phyloP scores from a whole-genome alignment of 2,888 invertebrate genomes.

The Autographa pulchrina region DNA sequence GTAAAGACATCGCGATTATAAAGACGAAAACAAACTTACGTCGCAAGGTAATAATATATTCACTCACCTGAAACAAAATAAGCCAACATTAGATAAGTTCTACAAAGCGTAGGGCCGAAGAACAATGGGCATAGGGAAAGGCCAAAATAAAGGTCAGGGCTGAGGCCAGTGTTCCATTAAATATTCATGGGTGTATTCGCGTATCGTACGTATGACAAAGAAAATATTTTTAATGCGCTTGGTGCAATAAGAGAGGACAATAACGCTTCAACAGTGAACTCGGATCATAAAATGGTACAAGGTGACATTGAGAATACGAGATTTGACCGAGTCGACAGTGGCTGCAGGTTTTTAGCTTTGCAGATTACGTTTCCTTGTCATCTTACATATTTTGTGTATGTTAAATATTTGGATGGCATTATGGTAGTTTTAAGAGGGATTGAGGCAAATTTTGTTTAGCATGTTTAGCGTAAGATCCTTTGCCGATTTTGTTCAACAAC shows the following conservation, averaged over 20 bases:
- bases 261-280: constrained; percentile 53
- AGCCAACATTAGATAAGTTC: constrained; percentile 73
- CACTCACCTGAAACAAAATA: constrained; percentile 73
- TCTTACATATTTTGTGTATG: constrained; percentile 48
- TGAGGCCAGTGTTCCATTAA: constrained; percentile 76
- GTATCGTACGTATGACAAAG: constrained; percentile 77
- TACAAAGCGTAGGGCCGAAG: constrained; percentile 63
- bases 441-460: background rate
- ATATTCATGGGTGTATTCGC: constrained; percentile 84
- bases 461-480: background rate
- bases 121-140: constrained; percentile 81
- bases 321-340: constrained; percentile 64
- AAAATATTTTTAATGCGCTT: constrained; percentile 71
- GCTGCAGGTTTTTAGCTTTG: constrained; percentile 39
- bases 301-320: constrained; percentile 71
- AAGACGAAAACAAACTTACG: constrained; percentile 43
- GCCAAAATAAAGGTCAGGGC: constrained; percentile 84
- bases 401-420: constrained; percentile 46
- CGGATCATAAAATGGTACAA: constrained; percentile 67
- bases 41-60: constrained; percentile 40
- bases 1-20: constrained; percentile 30
- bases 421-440: constrained; percentile 35
- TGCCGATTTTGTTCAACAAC: background rate
- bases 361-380: constrained; percentile 60
- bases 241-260: constrained; percentile 67